Percentiles rank a stretch among this genome's conserved stretches.
Conservation (phyloP, 1,140 invertebrate species). For the Venustaconcha ellipsiformis region DNA sequence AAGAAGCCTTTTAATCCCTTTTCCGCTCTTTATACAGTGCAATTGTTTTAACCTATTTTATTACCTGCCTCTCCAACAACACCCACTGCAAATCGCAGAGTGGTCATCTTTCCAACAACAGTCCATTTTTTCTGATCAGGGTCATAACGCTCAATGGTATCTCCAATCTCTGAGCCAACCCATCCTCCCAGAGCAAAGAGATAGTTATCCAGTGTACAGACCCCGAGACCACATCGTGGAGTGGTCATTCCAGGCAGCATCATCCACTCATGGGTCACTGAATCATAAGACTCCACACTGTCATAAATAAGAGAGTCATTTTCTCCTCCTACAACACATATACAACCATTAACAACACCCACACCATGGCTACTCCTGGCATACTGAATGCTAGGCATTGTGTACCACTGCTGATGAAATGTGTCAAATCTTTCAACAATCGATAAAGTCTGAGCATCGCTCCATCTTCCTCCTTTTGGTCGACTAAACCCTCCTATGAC, state of each 20-base stretch:
- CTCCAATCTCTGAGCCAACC: conserved; percentile 91
- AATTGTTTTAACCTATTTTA: too few species aligned
- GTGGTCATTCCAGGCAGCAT: conserved; percentile 81
- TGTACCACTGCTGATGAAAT: conserved; percentile 45
- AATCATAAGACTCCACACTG: conserved; percentile 88
- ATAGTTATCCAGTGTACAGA: conserved; percentile 86
- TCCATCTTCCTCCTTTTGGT: conserved; percentile 68
- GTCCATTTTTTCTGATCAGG: conserved; percentile 81
- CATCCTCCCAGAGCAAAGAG: conserved; percentile 92
- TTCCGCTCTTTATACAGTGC: too few species aligned
- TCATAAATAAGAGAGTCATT: conserved; percentile 85
- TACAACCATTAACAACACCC: conserved; percentile 38
- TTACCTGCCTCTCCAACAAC: too few species aligned
- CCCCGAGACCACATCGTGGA: conserved; percentile 87
- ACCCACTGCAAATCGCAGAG: conserved; percentile 83
- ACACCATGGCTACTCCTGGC: conserved; percentile 48
- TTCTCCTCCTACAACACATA: conserved; percentile 71
- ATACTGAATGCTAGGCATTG: conserved; percentile 30
- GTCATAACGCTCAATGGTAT: conserved; percentile 89
- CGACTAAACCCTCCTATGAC: conserved; percentile 52
- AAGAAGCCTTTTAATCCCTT: too few species aligned
- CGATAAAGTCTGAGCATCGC: conserved; percentile 44
- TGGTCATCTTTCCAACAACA: conserved; percentile 81
- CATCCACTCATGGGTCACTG: conserved; percentile 75
- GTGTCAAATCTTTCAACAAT: conserved; percentile 50